Evolutionary conservation across 2,888 invertebrate species (phyloP).

Genomic region (Lutraria lutraria): DNA sequence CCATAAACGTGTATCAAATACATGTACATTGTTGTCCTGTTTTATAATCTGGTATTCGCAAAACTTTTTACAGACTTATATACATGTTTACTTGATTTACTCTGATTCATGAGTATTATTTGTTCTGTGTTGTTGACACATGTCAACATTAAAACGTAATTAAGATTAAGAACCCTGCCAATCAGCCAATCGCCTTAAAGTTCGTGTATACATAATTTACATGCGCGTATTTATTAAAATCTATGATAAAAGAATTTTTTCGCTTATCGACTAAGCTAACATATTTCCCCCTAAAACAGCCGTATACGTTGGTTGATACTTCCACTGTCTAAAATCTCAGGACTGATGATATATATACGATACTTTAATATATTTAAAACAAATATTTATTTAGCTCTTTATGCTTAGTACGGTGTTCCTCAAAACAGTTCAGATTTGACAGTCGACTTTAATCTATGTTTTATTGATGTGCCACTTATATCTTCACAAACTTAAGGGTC

Average conservation of each 20-base stretch:
- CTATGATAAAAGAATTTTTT: too few relatives aligned
- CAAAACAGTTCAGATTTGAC: neutral
- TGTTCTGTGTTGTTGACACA: neutral
- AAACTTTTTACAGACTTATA: too few relatives aligned
- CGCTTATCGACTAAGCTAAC: too few relatives aligned
- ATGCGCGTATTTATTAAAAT: too few relatives aligned
- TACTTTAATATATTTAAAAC: constrained; percentile 25
- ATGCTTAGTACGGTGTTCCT: neutral
- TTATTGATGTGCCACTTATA: neutral
- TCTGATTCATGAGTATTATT: neutral
- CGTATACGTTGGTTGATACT: too few relatives aligned
- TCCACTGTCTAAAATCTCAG: neutral
- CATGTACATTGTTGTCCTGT: too few relatives aligned
- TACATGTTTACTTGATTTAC: too few relatives aligned
- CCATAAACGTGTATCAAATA: too few relatives aligned
- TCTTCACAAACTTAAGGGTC: too few relatives aligned
- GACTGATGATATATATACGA: neutral
- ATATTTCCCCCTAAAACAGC: too few relatives aligned
- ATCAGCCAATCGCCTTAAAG: neutral
- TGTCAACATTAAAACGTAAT: neutral
- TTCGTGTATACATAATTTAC: neutral
- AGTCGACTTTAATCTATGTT: neutral
- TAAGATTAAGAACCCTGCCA: neutral
- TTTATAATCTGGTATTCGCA: too few relatives aligned
- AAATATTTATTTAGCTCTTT: constrained; percentile 13